phyloP scores from a whole-genome alignment of 1,140 invertebrate species.

The Psilanteris sp. region DNA sequence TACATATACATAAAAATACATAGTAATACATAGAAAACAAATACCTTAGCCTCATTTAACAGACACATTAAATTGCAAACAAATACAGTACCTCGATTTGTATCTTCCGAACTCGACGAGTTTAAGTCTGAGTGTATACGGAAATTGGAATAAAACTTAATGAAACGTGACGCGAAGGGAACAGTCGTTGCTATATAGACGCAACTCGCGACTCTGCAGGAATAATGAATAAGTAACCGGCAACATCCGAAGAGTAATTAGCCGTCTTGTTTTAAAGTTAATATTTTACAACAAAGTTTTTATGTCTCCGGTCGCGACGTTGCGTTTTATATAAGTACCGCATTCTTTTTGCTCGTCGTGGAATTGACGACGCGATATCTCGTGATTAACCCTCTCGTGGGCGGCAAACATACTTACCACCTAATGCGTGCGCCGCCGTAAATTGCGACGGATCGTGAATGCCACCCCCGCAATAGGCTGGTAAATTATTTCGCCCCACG shows the following conservation, averaged over 20 bases:
- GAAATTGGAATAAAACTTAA: too few species aligned
- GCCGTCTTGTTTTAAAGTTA: constrained; percentile 40
- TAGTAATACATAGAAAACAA: too few species aligned
- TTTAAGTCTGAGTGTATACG: too few species aligned
- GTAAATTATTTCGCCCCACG: constrained; percentile 45
- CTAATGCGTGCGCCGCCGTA: constrained; percentile 60
- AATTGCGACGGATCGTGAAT: constrained; percentile 51
- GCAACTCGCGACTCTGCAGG: too few species aligned
- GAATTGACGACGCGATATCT: constrained; percentile 60
- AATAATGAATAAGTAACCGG: constrained; percentile 37
- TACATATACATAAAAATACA: too few species aligned
- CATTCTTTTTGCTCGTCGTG: constrained; percentile 34
- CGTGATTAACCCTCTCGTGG: constrained; percentile 61
- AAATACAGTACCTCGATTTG: too few species aligned
- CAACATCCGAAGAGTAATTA: constrained; percentile 51
- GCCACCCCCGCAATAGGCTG: constrained; percentile 50
- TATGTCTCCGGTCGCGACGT: constrained; percentile 22
- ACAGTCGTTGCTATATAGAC: too few species aligned
- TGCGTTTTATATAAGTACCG: constrained; percentile 41
- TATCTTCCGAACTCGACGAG: too few species aligned
- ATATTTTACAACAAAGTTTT: constrained; percentile 54
- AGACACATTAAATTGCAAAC: too few species aligned
- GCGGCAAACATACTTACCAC: constrained; percentile 62
- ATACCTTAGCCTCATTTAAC: too few species aligned
- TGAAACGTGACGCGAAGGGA: too few species aligned